phyloP scores from a whole-genome alignment of 2,888 invertebrate species.

The Lycaena phlaeas region DNA sequence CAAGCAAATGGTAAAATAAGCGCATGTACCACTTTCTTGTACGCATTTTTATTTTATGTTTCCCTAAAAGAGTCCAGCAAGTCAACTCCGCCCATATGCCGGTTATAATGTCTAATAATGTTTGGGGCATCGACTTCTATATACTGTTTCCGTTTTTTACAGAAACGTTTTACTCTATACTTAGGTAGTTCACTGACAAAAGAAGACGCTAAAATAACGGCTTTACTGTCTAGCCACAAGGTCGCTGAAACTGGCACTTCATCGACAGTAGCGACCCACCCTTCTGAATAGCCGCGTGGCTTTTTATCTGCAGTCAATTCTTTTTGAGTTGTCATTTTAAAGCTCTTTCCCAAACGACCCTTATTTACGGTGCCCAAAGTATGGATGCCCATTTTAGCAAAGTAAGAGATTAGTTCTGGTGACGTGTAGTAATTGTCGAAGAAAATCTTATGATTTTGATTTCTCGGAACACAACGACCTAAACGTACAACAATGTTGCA shows the following conservation, averaged over 20 bases:
- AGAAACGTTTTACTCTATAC: slow-evolving; percentile 26
- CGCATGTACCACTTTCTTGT: slow-evolving; percentile 30
- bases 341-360: slow-evolving; percentile 25
- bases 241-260: slow-evolving; percentile 25
- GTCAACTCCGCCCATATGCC: slow-evolving; percentile 7
- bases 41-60: slow-evolving; percentile 27
- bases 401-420: slow-evolving; percentile 24
- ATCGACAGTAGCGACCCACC: slow-evolving; percentile 26
- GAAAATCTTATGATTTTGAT: slow-evolving; percentile 25
- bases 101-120: background rate
- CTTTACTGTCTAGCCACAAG: slow-evolving; percentile 36
- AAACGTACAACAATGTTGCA: slow-evolving; percentile 27
- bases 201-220: slow-evolving; percentile 30
- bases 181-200: slow-evolving; percentile 32
- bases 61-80: slow-evolving; percentile 16
- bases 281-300: slow-evolving; percentile 27
- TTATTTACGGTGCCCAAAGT: slow-evolving; percentile 25
- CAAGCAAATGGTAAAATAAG: slow-evolving; percentile 30
- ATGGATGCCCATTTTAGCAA: slow-evolving; percentile 26
- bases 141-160: slow-evolving; percentile 18
- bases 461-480: slow-evolving; percentile 25
- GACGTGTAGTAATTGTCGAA: slow-evolving; percentile 26
- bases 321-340: slow-evolving; percentile 28
- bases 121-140: background rate
- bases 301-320: slow-evolving; percentile 26